Percentiles rank a stretch among this genome's conserved stretches.
These are phyloP conservation scores for Rhabdomys pumilio DNA, from an alignment of 2,797 vertebrate genomes.

Conservation along the genomic window DNA sequence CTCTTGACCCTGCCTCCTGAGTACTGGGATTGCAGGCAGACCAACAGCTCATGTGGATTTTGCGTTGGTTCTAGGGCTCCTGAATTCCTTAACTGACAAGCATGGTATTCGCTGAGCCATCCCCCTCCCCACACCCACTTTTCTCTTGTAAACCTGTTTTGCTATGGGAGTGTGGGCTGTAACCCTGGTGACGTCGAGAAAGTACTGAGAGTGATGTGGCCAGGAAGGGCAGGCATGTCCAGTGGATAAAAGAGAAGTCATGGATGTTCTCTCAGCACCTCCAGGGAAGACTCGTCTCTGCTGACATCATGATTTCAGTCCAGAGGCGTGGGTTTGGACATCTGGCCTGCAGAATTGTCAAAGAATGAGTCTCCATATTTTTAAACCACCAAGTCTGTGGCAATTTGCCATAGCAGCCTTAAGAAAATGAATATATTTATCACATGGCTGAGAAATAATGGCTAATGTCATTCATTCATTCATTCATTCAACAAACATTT, in stretches of 20 bases:
- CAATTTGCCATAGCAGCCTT: slow-evolving; percentile 14
- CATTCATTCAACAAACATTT: not conserved
- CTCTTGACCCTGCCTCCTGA: not conserved
- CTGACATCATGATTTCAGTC: not conserved
- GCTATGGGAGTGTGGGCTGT: not conserved
- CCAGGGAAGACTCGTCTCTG: fast-evolving
- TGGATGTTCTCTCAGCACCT: not conserved
- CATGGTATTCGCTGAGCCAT: too few species aligned
- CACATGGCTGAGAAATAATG: not conserved
- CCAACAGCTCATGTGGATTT: not conserved
- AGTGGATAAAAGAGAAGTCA: not conserved
- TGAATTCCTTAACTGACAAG: not conserved
- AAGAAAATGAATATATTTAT: not conserved
- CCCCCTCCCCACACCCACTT: too few species aligned
- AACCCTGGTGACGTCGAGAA: not conserved
- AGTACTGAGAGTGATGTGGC: not conserved
- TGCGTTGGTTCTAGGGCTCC: not conserved
- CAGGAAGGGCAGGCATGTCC: not conserved
- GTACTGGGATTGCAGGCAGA: not conserved
- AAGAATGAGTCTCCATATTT: slow-evolving; percentile 36
- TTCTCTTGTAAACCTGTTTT: not conserved
- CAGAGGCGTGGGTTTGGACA: not conserved
- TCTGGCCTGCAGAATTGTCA: not conserved
- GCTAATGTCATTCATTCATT: not conserved
- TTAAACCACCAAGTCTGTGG: slow-evolving; percentile 1